These are phyloP conservation scores for Pachypanchax playfairii DNA, from an alignment of 2,113 vertebrate genomes.

Conservation along the genomic window DNA sequence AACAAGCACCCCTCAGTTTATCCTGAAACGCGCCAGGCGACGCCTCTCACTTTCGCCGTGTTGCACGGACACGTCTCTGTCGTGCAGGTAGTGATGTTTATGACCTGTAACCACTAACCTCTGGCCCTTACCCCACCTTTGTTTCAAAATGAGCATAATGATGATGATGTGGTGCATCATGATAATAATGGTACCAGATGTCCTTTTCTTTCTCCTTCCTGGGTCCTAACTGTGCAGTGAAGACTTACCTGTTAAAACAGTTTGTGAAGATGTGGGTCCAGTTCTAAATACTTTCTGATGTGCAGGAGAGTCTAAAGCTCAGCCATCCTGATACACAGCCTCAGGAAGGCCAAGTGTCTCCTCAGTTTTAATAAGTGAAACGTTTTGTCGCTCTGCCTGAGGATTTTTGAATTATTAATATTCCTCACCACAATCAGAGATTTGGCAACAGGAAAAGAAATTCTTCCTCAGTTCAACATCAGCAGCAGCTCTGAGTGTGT, in stretches of 20 bases:
- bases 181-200: slow-evolving; percentile 42
- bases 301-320: slow-evolving; percentile 21
- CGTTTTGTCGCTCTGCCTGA: slow-evolving; percentile 15
- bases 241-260: slow-evolving; percentile 8
- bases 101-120: slow-evolving; percentile 74
- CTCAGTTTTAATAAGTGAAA: slow-evolving; percentile 29
- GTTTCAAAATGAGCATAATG: slow-evolving; percentile 47
- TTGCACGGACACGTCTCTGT: slow-evolving; percentile 99
- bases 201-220: slow-evolving; percentile 33
- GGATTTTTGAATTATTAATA: slow-evolving; percentile 40
- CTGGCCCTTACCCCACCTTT: slow-evolving; percentile 66
- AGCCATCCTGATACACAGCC: slow-evolving; percentile 25
- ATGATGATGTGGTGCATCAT: slow-evolving; percentile 56
- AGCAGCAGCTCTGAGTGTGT: slow-evolving; percentile 21
- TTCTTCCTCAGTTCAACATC: slow-evolving; percentile 10
- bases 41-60: slow-evolving; percentile 98
- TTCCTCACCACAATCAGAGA: slow-evolving; percentile 23
- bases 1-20: slow-evolving; percentile 99
- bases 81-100: slow-evolving; percentile 91
- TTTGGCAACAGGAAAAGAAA: slow-evolving; percentile 7
- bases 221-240: slow-evolving; percentile 43
- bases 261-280: slow-evolving; percentile 31
- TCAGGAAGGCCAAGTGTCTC: slow-evolving; percentile 19
- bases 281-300: slow-evolving; percentile 10
- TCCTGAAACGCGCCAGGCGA: slow-evolving; percentile 98